Percentiles rank a stretch among this genome's conserved stretches.
Evolutionary conservation across 2,797 vertebrate species (phyloP).

Genomic region (Discoglossus pictus): DNA sequence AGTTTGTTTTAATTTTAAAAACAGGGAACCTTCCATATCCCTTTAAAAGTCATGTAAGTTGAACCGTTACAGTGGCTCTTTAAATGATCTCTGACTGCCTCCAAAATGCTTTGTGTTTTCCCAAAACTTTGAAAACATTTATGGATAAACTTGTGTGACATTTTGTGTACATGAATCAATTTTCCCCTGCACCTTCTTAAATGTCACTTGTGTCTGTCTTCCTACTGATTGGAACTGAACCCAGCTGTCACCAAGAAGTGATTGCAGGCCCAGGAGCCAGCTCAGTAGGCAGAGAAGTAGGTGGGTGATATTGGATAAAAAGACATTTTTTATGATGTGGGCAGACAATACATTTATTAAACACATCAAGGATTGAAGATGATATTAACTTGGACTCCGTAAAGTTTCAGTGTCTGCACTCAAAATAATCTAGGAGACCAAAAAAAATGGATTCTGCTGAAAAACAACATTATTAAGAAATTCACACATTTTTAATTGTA

Average conservation of each 20-base stretch:
- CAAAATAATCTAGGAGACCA: too few relatives aligned
- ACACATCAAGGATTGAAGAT: neutral
- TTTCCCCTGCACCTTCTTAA: slow-evolving; percentile 5
- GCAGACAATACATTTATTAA: slow-evolving; percentile 3
- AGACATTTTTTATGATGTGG: neutral
- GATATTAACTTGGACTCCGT: neutral
- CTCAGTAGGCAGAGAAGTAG: neutral
- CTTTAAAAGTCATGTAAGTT: too few relatives aligned
- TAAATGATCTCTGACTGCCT: neutral
- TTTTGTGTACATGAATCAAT: slow-evolving; percentile 20
- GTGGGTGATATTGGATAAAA: slow-evolving; percentile 9
- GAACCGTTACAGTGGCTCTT: too few relatives aligned
- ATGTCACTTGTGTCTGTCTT: slow-evolving; percentile 18
- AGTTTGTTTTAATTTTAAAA: too few relatives aligned
- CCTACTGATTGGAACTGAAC: slow-evolving; percentile 23
- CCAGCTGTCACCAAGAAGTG: slow-evolving; percentile 16
- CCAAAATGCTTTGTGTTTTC: neutral
- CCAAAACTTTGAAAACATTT: slow-evolving; percentile 8
- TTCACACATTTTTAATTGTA: too few relatives aligned
- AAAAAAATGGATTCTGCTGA: too few relatives aligned
- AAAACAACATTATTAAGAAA: too few relatives aligned
- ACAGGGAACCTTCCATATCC: too few relatives aligned
- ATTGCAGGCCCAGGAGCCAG: slow-evolving; percentile 1
- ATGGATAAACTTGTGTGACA: slow-evolving; percentile 4
- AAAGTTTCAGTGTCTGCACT: too few relatives aligned